Evolutionary conservation across 30 jellyfish, hydroid and myxozoan genomes (phyloP).

Genomic region (Rhopilema esculentum): DNA sequence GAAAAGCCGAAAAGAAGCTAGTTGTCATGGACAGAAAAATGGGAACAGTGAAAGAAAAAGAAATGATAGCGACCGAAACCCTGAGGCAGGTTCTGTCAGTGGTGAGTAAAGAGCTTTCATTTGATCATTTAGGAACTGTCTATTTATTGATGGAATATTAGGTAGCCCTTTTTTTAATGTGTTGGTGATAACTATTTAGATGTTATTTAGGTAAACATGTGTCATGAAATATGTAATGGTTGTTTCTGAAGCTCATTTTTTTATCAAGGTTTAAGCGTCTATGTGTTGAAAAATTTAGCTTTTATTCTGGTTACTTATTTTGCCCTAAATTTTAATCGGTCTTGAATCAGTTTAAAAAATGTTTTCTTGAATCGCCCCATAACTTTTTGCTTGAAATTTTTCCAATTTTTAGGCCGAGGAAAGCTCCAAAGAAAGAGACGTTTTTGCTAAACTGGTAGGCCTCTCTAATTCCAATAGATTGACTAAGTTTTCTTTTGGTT

Average conservation of each 20-base stretch:
- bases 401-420: slow-evolving; percentile 55
- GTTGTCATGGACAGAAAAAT: slow-evolving; percentile 29
- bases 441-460: slow-evolving; percentile 45
- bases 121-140: background rate
- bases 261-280: no score
- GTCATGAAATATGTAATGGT: background rate
- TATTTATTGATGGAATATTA: no score
- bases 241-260: background rate
- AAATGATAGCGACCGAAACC: slow-evolving; percentile 56
- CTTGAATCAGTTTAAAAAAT: no score
- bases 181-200: background rate
- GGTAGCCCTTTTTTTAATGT: background rate
- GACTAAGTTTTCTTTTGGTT: background rate
- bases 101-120: slow-evolving; percentile 18
- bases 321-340: no score
- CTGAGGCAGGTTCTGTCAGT: slow-evolving; percentile 63
- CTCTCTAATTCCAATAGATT: background rate
- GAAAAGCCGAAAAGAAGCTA: slow-evolving; percentile 53
- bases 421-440: slow-evolving; percentile 58
- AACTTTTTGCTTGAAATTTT: background rate
- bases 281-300: no score
- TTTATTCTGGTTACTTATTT: no score
- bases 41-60: slow-evolving; percentile 43
- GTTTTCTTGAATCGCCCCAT: background rate
- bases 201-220: background rate